Base-by-base conservation (phyloP, 1,140 invertebrate genomes). In the Zaprionus davidi region DNA sequence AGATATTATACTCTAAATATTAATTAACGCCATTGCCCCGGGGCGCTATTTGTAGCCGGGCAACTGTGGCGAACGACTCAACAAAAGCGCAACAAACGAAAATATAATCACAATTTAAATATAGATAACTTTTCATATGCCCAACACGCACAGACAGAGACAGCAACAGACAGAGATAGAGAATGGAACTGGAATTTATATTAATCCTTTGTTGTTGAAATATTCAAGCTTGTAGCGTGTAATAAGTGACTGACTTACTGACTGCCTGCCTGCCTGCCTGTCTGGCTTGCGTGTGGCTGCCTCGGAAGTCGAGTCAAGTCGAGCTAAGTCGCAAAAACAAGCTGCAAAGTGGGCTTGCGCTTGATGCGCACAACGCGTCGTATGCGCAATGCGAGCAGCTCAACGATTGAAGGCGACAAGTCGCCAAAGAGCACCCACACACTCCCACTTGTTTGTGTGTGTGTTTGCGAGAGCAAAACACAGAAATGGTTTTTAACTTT, bases 401-500 rank as follows among this genome's bases (percentile, higher is more conserved):
- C 63, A 79, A 78, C 28, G 66, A 62, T 75, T 46, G 41, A 46
- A 46, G 80, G 80, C 78, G 84, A 81, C 71, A 88, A 87, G 83
- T 83, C 74, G 82, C 77, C 68, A 69, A 68, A 86, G 82, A 55
- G 71, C 80, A 63, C 71, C 56, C 58, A 12, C 12, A 15, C 12
- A 1, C 2, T 20, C 17, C 2, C 28, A 34, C 24, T 31, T 65
- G 64, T 44, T 22, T 49, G 24, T 41, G 38, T 63, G 46, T 44
- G 26, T 68, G 62, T 55, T 38, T 53, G 36, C 51, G 28, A 69
- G 70, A 76, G 73, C 62, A 69, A 74, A 87, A 87, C 80, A 87
- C 83, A 71, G 58, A 88, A 88, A 88, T 88, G 81, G 85, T 88
- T 88, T 90, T 88, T 90, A 76, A 88, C 84, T 84, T 90, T 90